A percentile compares a stretch with the other conserved stretches of the same genome.
These are phyloP conservation scores for Actenoides lindsayi DNA, from an alignment of 2,113 vertebrate species.

Conservation along the genomic window DNA sequence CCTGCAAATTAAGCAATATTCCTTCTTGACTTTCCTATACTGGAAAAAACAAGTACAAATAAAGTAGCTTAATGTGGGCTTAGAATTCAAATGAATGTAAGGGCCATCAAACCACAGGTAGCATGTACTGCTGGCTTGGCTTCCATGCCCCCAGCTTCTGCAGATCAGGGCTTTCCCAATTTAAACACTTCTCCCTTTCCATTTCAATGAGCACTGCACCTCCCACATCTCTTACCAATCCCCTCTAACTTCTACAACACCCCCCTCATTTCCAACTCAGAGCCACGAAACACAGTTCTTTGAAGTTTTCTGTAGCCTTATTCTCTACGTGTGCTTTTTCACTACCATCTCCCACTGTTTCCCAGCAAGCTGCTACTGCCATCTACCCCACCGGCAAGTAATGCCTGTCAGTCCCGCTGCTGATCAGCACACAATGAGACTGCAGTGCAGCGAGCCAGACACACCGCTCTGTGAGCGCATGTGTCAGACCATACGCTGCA, in stretches of 20 bases:
- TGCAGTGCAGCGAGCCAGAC: neutral
- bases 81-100: neutral
- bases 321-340: neutral
- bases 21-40: neutral
- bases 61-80: neutral
- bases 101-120: neutral
- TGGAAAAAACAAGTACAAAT: neutral
- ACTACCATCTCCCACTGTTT: neutral
- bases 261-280: neutral
- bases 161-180: neutral
- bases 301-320: neutral
- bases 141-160: neutral
- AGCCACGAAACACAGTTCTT: neutral
- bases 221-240: neutral
- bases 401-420: neutral
- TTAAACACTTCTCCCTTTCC: neutral
- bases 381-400: rapidly evolving
- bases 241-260: neutral
- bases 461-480: too few species aligned
- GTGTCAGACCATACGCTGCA: neutral
- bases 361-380: neutral
- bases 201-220: neutral
- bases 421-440: neutral
- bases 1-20: neutral
- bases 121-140: neutral